Evolutionary conservation across 2,888 invertebrate species (phyloP), one percentile per base, ranked within the genome.

Genomic region (Bimastos eiseni): DNA sequence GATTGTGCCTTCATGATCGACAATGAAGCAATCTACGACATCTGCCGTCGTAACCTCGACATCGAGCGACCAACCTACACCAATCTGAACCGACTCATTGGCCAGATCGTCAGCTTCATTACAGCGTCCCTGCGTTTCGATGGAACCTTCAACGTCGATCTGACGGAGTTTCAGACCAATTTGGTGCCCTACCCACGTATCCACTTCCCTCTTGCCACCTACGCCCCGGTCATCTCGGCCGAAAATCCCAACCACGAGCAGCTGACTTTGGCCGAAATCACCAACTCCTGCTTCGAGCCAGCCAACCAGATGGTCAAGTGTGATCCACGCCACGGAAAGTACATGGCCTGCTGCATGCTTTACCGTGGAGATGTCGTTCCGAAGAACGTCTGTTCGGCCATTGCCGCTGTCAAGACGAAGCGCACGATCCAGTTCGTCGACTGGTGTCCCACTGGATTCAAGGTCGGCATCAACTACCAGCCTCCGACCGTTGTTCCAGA

Each of bases 181-280:
- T 93, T 95, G 93, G 95, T 95, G 88, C 98, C 98, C 0, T 98
- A 97, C 95, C 98, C 98, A 0, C 96, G 98, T 90, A 98, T 98
- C 93, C 98, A 98, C 95, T 98, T 97, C 95, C 98, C 98, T 0
- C 95, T 98, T 89, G 95, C 91, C 97, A 96, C 98, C 13, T 98
- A 98, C 95, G 98, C 98, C 41, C 98, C 98, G 36, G 97, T 98
- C 94, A 98, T 98, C 95, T 98, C 98, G 0, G 97, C 98, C 91
- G 98, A 98, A 95, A 98, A 98, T 96, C 98, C 98, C 19, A 98
- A 98, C 96, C 98, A 98, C 95, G 98, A 98, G 95, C 98, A 98
- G 92, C 91, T 94, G 89, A 92, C 93, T 24, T 94, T 94, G 88
- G 93, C 97, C 83, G 98, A 98, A 95, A 98, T 98, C 95, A 98